phyloP scores from a whole-genome alignment of 2,888 invertebrate genomes.

The Lypha dubia region DNA sequence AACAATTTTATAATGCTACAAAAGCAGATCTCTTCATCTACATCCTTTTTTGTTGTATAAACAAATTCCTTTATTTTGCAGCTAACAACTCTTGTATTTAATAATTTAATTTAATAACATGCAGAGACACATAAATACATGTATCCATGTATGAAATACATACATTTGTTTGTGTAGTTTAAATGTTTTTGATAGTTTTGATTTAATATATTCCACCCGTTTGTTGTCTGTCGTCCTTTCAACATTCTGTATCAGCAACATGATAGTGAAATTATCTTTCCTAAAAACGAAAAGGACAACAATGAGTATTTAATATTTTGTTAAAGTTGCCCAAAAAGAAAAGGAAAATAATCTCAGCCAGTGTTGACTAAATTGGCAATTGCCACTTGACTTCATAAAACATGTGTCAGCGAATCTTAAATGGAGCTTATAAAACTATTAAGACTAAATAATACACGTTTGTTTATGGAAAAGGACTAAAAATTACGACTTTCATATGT shows the following conservation, averaged over 20 bases:
- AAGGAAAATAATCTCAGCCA: constrained; percentile 27
- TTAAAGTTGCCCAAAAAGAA: not conserved
- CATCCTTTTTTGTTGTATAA: not conserved
- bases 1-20: not conserved
- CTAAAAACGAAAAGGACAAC: constrained; percentile 18
- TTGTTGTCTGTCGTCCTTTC: constrained; percentile 47
- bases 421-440: constrained; percentile 83
- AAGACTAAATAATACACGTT: constrained; percentile 70
- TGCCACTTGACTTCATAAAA: constrained; percentile 80
- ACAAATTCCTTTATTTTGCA: constrained; percentile 1
- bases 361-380: constrained; percentile 72
- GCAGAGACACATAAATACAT: not conserved
- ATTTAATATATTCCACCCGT: constrained; percentile 76
- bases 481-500: constrained; percentile 16
- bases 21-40: not conserved
- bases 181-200: constrained; percentile 77
- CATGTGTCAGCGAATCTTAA: constrained; percentile 84
- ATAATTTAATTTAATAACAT: constrained; percentile 72
- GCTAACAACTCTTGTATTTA: constrained; percentile 15
- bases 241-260: constrained; percentile 42
- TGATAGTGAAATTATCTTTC: constrained; percentile 48
- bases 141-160: not conserved
- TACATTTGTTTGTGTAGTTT: constrained; percentile 64
- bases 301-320: constrained; percentile 32
- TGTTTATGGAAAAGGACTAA: constrained; percentile 25